Base-by-base conservation (phyloP, 2,113 vertebrate genomes). In the Tetraodon nigroviridis region DNA sequence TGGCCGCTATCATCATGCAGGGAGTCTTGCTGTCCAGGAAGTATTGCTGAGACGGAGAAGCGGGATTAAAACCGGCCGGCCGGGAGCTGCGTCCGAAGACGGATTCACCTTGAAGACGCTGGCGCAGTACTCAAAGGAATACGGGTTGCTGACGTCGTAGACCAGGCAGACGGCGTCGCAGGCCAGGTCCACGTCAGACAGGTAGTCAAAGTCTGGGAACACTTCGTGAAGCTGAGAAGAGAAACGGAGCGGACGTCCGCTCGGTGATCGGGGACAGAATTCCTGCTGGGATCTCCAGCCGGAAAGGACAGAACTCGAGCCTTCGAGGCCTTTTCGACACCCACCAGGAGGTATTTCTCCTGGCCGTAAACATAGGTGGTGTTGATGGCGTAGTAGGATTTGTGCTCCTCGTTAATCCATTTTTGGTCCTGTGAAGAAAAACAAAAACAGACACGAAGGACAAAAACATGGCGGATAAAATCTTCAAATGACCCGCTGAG, bases 301-400 rank as follows among this genome's bases (percentile, higher is more conserved):
- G 2, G 24, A 27, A 27, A 27, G 1, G 24, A 27, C n/a, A n/a
- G n/a, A n/a, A n/a, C n/a, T n/a, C n/a, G n/a, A 32, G 44, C 12
- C 37, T 7, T 18, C 45, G 21, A 24, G 10, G 7, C 4, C 5
- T 65, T 0, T 52, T 10, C 13, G 19, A 68, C 51, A 81, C 94
- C 94, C 91, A 99, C 97, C 86, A 99, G 87, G 61, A 99, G 91
- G 67, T 98, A 98, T 78, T 99, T 98, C 82, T 99, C 97, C 78
- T 98, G 96, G 60, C 95, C 96, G 1, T 98, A 99, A 2, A 98
- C 95, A 76, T 94, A 97, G 29, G 94, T 92, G 6, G 94, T 94
- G 78, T 93, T 97, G 82, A 99, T 95, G 19, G 95, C 94, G 48
- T 98, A 99, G 78, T 91, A 95, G 1, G 96, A 99, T 78, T 89